Conservation (phyloP, 2,888 invertebrate genomes). For the Petrophora chlorosata region DNA sequence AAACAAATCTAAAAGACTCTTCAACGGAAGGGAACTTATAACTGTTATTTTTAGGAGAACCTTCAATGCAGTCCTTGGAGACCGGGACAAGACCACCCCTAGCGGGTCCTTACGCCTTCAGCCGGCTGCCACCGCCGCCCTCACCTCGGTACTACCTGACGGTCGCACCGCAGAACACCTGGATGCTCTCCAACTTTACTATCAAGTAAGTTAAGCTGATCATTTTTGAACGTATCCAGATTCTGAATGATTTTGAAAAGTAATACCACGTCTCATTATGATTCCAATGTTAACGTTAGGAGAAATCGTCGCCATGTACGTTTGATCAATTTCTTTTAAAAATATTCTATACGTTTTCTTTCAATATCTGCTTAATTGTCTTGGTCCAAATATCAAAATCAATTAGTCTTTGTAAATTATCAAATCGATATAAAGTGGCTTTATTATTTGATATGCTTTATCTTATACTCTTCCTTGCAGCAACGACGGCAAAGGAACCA, state of each 20-base stretch:
- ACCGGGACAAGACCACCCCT: constrained; percentile 89
- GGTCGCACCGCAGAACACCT: constrained; percentile 88
- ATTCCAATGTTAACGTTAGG: too few relatives aligned
- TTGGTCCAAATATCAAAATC: too few relatives aligned
- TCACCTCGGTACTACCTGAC: constrained; percentile 92
- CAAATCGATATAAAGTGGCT: too few relatives aligned
- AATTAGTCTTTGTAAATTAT: too few relatives aligned
- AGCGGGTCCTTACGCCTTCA: constrained; percentile 96
- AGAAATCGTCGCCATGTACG: too few relatives aligned
- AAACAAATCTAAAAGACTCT: neutral
- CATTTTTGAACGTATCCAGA: too few relatives aligned
- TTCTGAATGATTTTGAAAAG: too few relatives aligned
- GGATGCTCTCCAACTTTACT: constrained; percentile 93
- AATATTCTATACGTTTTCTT: too few relatives aligned
- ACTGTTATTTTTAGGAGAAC: constrained; percentile 21
- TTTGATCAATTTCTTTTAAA: too few relatives aligned
- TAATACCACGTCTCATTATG: too few relatives aligned
- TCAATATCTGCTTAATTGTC: too few relatives aligned
- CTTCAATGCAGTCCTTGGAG: constrained; percentile 56
- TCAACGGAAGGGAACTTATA: neutral
- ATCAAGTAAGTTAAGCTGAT: constrained; percentile 85
- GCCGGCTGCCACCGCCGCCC: constrained; percentile 91
- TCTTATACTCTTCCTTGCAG: constrained; percentile 46
- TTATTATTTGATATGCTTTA: too few relatives aligned
- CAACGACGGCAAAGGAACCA: constrained; percentile 67